Base-by-base conservation (phyloP, 2,113 vertebrate species). In the Lethenteron reissneri region DNA sequence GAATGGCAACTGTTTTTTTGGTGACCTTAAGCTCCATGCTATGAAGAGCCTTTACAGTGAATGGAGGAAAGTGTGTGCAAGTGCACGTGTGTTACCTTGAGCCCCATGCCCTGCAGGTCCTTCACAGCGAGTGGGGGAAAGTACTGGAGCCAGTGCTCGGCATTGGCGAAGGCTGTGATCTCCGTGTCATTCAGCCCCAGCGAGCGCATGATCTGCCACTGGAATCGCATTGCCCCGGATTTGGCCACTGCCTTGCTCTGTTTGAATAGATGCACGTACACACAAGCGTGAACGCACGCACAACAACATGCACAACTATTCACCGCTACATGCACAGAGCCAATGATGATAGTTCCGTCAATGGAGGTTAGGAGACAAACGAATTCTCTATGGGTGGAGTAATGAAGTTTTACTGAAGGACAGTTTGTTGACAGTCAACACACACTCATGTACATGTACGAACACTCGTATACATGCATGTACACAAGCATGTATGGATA, bases 171-270 rank as follows among this genome's bases (percentile, higher is more conserved):
- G 11, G 71, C 77, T 12, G 75, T 72, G 59, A 97, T 94, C 71
- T 99, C 90, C 71, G 81, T 76, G 77, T 97, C 87, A 69, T 77
- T 78, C 10, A 99, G 80, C n/a, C 91, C 92, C 73, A 97, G 76
- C 74, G 88, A 87, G 74, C 77, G 88, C 94, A 99, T 97, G 73
- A 99, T 99, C 69, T 84, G 81, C 94, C 94, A 99, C 80, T 99
- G 94, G 78, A 87, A 95, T 15, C 86, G 86, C 59, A 86, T 77
- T 4, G 84, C 78, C 13, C 87, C 90, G 11, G 84, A 69, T 78
- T 99, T 99, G 71, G 94, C 89, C 73, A 79, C 83, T 58, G 87
- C 91, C 82, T 99, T 99, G 78, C 94, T 99, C 92, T 92, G 77
- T 71, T 68, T 2, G n/a, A 58, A 62, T 15, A 4, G 17, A 9